A percentile compares a stretch with the other conserved stretches of the same genome.
phyloP scores from a whole-genome alignment of 2,113 vertebrate species.

The Ptyas mucosa region DNA sequence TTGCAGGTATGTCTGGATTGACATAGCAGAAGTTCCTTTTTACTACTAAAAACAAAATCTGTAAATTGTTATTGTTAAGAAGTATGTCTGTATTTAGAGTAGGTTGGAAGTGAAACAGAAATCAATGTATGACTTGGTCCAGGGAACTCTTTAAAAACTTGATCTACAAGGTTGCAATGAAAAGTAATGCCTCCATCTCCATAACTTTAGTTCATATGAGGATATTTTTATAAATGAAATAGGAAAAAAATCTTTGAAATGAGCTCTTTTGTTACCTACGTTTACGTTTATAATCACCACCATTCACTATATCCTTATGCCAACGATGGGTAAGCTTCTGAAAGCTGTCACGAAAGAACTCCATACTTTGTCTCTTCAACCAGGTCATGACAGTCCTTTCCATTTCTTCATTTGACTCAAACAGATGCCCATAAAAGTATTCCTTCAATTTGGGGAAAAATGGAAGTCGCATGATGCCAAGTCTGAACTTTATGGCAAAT shows the following conservation, averaged over 20 bases:
- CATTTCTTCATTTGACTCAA: background rate
- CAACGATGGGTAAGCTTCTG: background rate
- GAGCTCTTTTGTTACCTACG: background rate
- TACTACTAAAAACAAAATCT: background rate
- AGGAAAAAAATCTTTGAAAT: background rate
- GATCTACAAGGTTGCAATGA: background rate
- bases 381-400: background rate
- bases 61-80: background rate
- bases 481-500: background rate
- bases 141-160: background rate
- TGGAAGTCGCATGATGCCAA: background rate
- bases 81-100: background rate
- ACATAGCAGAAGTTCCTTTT: background rate
- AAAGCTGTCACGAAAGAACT: background rate
- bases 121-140: background rate
- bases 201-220: background rate
- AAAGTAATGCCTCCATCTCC: background rate
- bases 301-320: background rate
- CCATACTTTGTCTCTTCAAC: background rate
- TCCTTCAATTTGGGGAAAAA: background rate
- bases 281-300: background rate
- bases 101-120: background rate
- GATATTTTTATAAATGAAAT: background rate
- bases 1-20: conserved; percentile 79
- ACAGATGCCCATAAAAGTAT: background rate